A percentile compares a stretch with the other conserved stretches of the same genome.
phyloP scores from a whole-genome alignment of 2,888 invertebrate species.

The Gerris lacustris region DNA sequence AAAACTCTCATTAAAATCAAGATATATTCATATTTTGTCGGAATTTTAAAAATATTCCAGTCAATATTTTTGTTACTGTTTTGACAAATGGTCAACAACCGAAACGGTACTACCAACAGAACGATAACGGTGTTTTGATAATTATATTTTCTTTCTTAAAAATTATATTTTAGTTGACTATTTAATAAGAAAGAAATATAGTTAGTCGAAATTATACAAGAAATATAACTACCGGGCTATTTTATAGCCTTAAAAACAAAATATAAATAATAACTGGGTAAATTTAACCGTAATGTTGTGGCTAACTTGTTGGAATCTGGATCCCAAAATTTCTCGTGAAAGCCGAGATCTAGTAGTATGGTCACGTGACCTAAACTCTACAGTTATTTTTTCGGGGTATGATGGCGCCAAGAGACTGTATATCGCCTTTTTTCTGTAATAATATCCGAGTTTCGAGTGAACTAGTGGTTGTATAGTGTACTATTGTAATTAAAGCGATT shows the following conservation, averaged over 20 bases:
- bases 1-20: no score
- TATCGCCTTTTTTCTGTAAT: conserved; percentile 25
- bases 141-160: background rate
- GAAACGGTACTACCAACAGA: background rate
- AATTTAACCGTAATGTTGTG: conserved; percentile 8
- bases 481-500: background rate
- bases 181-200: no score
- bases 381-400: conserved; percentile 40
- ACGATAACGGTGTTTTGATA: background rate
- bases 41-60: background rate
- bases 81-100: conserved; percentile 2
- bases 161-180: no score
- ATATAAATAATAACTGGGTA: background rate
- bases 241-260: background rate
- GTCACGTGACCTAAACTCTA: conserved; percentile 42
- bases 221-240: no score
- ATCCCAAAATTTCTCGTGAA: conserved; percentile 30
- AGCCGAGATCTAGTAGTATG: conserved; percentile 34
- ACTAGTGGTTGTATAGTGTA: background rate
- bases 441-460: conserved; percentile 2
- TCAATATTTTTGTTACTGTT: conserved; percentile 5
- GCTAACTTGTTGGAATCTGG: conserved; percentile 26
- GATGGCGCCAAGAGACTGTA: conserved; percentile 46
- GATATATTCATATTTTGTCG: no score
- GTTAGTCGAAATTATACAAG: no score